phyloP scores from a whole-genome alignment of 2,113 vertebrate species.

The Gavia stellata region DNA sequence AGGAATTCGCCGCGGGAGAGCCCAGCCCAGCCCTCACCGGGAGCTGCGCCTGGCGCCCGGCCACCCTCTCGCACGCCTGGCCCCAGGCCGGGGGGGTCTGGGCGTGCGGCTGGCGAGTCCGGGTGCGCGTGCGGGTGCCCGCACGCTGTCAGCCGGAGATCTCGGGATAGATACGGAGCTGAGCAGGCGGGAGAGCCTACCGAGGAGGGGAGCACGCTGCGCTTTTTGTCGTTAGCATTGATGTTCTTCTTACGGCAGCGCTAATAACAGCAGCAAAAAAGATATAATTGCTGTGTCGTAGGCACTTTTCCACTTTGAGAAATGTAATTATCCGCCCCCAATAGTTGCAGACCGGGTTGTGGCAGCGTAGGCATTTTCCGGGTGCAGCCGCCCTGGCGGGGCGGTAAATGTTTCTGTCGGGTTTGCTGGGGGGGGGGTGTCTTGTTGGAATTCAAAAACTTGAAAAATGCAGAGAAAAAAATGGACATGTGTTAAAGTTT shows the following conservation, averaged over 20 bases:
- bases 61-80: background rate
- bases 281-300: background rate
- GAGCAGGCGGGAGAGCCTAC: background rate
- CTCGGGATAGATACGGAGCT: fast-evolving
- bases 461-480: background rate
- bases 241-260: background rate
- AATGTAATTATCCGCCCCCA: fast-evolving
- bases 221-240: background rate
- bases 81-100: background rate
- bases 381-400: background rate
- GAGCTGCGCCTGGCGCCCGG: background rate
- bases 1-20: background rate
- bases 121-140: background rate
- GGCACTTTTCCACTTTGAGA: background rate
- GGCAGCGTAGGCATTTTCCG: background rate
- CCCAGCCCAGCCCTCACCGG: background rate
- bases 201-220: background rate
- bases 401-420: background rate
- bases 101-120: fast-evolving
- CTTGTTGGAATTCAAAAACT: background rate
- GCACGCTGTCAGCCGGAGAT: fast-evolving
- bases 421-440: background rate
- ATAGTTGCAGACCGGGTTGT: background rate
- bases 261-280: background rate
- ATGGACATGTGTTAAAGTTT: background rate